These are phyloP conservation scores for Alviniconcha marisindica DNA, from an alignment of 1,140 invertebrate species.

Conservation along the genomic window DNA sequence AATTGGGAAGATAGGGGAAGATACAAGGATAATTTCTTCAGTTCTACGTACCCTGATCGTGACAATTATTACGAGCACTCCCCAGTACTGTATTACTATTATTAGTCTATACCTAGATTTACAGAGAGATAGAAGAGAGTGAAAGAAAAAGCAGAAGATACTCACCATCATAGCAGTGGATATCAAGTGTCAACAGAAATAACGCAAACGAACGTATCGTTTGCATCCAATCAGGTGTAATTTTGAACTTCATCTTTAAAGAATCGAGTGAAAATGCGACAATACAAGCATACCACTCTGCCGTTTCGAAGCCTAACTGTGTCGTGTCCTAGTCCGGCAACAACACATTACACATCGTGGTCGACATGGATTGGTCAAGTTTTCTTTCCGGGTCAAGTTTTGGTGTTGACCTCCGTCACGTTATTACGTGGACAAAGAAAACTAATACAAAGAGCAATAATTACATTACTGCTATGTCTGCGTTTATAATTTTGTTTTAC, in stretches of 20 bases:
- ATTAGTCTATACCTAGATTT: too few species aligned
- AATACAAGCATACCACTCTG: not conserved
- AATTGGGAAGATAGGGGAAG: too few species aligned
- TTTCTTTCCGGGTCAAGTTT: constrained; percentile 61
- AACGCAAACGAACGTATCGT: constrained; percentile 48
- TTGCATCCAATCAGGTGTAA: constrained; percentile 33
- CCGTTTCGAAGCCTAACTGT: constrained; percentile 9
- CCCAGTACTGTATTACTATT: too few species aligned
- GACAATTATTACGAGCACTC: too few species aligned
- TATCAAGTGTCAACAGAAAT: constrained; percentile 49
- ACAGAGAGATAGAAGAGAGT: too few species aligned
- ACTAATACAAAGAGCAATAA: too few species aligned
- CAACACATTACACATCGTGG: constrained; percentile 42
- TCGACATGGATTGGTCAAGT: constrained; percentile 40
- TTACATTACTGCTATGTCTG: too few species aligned
- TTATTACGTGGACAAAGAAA: constrained; percentile 33
- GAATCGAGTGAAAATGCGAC: not conserved
- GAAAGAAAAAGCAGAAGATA: not conserved
- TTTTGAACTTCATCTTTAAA: constrained; percentile 26
- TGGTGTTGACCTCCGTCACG: not conserved
- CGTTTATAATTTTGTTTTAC: too few species aligned
- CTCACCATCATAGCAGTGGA: constrained; percentile 49
- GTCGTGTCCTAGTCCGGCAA: constrained; percentile 9
- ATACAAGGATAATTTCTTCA: too few species aligned
- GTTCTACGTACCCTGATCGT: too few species aligned